Evolutionary conservation across 1,140 invertebrate genomes (phyloP), one percentile per base, ranked within the genome.

Genomic region (Camponotus vicinus): DNA sequence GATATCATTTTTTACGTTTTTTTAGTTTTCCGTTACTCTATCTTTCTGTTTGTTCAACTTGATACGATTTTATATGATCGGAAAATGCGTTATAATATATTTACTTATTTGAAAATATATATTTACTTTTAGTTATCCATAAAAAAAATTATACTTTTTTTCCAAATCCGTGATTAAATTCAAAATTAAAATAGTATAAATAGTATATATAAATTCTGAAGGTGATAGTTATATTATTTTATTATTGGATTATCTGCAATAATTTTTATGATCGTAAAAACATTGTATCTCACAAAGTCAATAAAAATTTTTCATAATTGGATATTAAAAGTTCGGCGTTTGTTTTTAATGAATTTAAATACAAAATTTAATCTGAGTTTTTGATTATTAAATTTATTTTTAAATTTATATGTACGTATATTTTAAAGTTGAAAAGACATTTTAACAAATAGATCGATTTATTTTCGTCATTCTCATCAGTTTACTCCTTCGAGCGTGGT

Each of bases 1-100:
- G n/a, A 49, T 9, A 11, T 37, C 27, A 59, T 73, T 83, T 61
- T 78, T 78, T 40, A 2, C 27, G 3, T 61, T 69, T 52, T 13
- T 8, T 11, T 8, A 8, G n/a, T 83, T 83, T 73, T 59, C 13
- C 79, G 2, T 63, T 73, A 71, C 32, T 61, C 1, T n/a, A 40
- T 7, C 9, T 34, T 70, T 69, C 11, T 5, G 9, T 27, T 57
- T 4, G 6, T 80, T 70, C 57, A 82, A 59, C 52, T 40, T 15
- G 27, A 73, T 9, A 37, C 40, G 32, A 82, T 45, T 82, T 37
- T 32, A 21, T 18, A 9, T 71, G 6, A 13, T 32, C n/a, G 42
- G 52, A 67, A 40, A 66, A 37, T 13, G 18, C 13, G 5, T 52
- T 52, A 32, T 9, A 55, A 69, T 21, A 8, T 45, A 6, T 27